Percentiles rank a stretch among this genome's conserved stretches.
Conservation (phyloP, 2,113 vertebrate species). For the Todiramphus chloris region DNA sequence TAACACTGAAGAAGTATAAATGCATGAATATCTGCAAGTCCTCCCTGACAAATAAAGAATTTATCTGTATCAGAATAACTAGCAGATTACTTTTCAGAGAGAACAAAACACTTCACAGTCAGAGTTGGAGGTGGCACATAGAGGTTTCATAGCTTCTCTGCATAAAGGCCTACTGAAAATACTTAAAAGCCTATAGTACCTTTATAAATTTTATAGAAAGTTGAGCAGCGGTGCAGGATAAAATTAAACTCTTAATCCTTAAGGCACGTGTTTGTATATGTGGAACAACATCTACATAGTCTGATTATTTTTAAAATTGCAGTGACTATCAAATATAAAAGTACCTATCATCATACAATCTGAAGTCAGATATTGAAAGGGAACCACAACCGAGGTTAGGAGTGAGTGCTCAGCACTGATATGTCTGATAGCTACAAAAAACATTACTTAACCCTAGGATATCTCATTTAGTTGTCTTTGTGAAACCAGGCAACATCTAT, state of each 20-base stretch:
- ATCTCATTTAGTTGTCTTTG: background rate
- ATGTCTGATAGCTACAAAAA: background rate
- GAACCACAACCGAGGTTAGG: background rate
- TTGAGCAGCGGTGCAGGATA: background rate
- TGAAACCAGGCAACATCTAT: background rate
- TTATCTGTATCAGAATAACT: background rate
- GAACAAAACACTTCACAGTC: background rate
- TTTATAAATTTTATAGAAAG: background rate
- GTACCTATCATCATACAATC: background rate
- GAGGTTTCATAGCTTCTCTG: background rate
- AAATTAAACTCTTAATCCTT: background rate
- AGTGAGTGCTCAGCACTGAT: background rate
- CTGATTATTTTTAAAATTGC: background rate
- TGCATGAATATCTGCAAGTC: background rate
- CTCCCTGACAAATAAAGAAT: background rate
- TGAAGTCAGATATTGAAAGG: background rate
- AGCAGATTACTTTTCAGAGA: background rate
- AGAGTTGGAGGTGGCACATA: fast-evolving
- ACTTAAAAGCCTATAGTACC: background rate
- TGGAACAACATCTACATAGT: background rate
- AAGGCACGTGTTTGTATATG: background rate
- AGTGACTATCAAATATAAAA: background rate
- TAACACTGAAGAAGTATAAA: background rate
- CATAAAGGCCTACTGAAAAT: background rate
- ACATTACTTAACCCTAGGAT: background rate